Base-by-base conservation (phyloP, 2,888 invertebrate species). In the Zelleria hepariella region DNA sequence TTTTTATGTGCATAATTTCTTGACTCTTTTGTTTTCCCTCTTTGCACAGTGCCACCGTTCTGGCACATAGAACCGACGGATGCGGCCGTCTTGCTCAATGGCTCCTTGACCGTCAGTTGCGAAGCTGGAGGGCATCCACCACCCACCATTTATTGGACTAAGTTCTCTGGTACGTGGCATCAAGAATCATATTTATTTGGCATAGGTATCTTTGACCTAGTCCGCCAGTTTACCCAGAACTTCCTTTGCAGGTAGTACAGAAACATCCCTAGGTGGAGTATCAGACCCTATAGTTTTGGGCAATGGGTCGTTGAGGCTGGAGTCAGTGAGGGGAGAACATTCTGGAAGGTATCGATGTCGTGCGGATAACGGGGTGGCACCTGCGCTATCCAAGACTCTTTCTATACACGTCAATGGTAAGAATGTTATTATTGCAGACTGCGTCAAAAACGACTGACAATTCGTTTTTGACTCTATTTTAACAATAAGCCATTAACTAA, bases 271-370 rank as follows among this genome's bases (percentile, higher is more conserved):
- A 60, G 87, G 88, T 1, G 86, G 84, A 51, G 81, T 86, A 27
- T 82, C 86, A 26, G 88, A 88, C 60, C 87, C 87, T n/a, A 78
- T 84, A 8, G 84, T 87, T 20, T 75, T 88, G 64, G 90, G 90
- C 56, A 95, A 95, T 77, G 94, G 95, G 57, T 95, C 95, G 2
- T 77, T 95, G 62, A 90, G 93, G 73, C 90, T 95, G 2, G 93
- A 94, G 66, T 90, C 93, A 32, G 94, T 94, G 2, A 91, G 92
- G 18, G 92, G 94, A 6, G 92, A 93, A 74, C 93, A 94, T 77
- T 95, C 95, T 72, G 96, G 96, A 53, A 93, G 93, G 78, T 97
- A 96, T 78, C 91, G 95, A 68, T 97, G 97, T 72, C 92, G 94
- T 70, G 95, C 96, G 1, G 93, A 93, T 66, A 97, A 97, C 76